Evolutionary conservation across 2,797 vertebrate genomes (phyloP), one percentile per base, ranked within the genome.

Genomic region (Pantherophis vulpinus): DNA sequence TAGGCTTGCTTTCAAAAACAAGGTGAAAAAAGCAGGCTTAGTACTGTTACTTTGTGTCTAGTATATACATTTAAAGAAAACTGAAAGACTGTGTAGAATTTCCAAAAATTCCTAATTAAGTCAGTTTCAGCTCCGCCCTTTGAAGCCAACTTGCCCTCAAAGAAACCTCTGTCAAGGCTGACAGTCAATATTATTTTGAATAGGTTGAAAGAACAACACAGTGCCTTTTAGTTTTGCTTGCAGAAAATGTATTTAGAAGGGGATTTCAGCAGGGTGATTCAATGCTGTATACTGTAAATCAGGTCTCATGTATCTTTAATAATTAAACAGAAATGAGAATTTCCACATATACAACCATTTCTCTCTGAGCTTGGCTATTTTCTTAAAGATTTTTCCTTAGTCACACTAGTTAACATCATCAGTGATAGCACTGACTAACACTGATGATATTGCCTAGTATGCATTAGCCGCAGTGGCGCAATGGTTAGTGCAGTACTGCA

Each of bases 81-180:
- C 47, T 59, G 83, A 59, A 51, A 59, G 7, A 20, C n/a, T 91
- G 70, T 3, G 58, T 25, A 59, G 37, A n/a, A 0, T 0, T 93
- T 94, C 94, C 91, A 60, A 88, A 51, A 92, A 92, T 13, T n/a
- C 94, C 79, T 91, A 25, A 54, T n/a, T 58, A 88, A 87, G n/a
- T 83, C 91, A 87, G 2, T 70, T 94, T 66, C 20, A 66, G 87
- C 93, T 79, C 51, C 23, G 51, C 16, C 27, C 14, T 12, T 86
- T 86, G 14, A 60, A 60, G 74, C 23, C 4, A 32, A 92, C 0
- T 93, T 5, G 88, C 90, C 42, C 4, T 47, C 47, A 94, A 92
- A 92, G 27, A 66, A 93, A 92, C 32, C 6, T 88, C 5, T 79
- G 63, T 87, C 29, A 47, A 86, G 79, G 18, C 8, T 55, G 23